These are phyloP conservation scores for Poeciliopsis turrubarensis DNA, from an alignment of 2,113 vertebrate genomes.

Conservation along the genomic window DNA sequence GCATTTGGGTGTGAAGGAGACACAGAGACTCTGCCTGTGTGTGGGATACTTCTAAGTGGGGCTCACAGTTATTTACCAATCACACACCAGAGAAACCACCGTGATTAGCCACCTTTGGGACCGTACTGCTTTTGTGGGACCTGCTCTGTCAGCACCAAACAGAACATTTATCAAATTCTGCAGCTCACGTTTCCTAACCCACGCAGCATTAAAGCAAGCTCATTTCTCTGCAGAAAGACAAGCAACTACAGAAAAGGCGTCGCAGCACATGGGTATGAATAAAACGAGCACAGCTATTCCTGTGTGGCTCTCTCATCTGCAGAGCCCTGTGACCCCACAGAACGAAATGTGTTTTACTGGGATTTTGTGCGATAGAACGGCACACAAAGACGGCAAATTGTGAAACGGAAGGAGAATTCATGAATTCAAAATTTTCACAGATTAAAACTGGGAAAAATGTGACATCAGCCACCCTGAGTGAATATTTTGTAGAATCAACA, in stretches of 20 bases:
- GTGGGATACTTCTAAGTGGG: conserved; percentile 21
- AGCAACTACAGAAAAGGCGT: conserved; percentile 23
- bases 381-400: not conserved
- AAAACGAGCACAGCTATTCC: not conserved
- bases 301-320: not conserved
- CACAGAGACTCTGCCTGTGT: conserved; percentile 13
- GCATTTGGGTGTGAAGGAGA: conserved; percentile 16
- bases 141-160: conserved; percentile 69
- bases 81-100: conserved; percentile 50
- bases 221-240: conserved; percentile 30
- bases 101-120: conserved; percentile 64
- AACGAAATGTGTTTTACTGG: not conserved
- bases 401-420: not conserved
- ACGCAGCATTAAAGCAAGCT: conserved; percentile 24
- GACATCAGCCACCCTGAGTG: not conserved
- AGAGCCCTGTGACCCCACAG: not conserved
- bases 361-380: not conserved
- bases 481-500: not conserved
- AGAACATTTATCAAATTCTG: conserved; percentile 71
- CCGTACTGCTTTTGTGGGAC: conserved; percentile 43
- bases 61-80: conserved; percentile 64
- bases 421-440: not conserved
- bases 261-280: not conserved
- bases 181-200: conserved; percentile 36
- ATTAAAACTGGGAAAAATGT: not conserved